Evolutionary conservation across 1,140 invertebrate species (phyloP).

Genomic region (Liolophura sinensis): DNA sequence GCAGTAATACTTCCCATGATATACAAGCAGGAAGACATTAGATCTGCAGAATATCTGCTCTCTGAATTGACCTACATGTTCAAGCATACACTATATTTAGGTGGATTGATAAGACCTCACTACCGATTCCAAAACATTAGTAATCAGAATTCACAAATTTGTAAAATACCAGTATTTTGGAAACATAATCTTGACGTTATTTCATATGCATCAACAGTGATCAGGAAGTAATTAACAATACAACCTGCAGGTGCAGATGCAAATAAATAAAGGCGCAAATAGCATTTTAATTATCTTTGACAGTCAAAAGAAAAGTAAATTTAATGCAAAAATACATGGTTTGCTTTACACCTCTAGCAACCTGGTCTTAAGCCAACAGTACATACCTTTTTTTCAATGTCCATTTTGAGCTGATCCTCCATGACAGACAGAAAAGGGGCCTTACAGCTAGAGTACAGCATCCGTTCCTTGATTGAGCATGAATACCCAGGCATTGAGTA

Average conservation of each 20-base stretch:
- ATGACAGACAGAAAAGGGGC: slow-evolving; percentile 78
- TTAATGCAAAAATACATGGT: not conserved
- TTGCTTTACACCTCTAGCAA: slow-evolving; percentile 2
- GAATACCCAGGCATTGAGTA: slow-evolving; percentile 96
- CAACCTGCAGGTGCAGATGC: too few species aligned
- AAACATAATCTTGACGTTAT: too few species aligned
- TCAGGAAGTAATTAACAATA: too few species aligned
- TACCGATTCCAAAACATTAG: not conserved
- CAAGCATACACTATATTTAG: not conserved
- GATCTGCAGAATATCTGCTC: not conserved
- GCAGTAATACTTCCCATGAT: not conserved
- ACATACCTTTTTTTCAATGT: slow-evolving; percentile 84
- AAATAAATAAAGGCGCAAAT: too few species aligned
- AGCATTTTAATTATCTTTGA: too few species aligned
- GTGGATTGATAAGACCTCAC: not conserved
- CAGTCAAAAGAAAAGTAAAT: too few species aligned
- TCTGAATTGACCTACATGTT: not conserved
- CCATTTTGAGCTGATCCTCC: slow-evolving; percentile 67
- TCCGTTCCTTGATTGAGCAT: slow-evolving; percentile 92
- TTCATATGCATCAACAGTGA: too few species aligned
- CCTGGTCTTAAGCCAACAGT: not conserved
- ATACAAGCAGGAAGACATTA: not conserved
- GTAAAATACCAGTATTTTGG: too few species aligned
- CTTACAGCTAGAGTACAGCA: slow-evolving; percentile 98
- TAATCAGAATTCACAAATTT: too few species aligned